Percentiles rank a stretch among this genome's conserved stretches.
phyloP scores from a whole-genome alignment of 2,113 vertebrate species.

The Pangasianodon gigas region DNA sequence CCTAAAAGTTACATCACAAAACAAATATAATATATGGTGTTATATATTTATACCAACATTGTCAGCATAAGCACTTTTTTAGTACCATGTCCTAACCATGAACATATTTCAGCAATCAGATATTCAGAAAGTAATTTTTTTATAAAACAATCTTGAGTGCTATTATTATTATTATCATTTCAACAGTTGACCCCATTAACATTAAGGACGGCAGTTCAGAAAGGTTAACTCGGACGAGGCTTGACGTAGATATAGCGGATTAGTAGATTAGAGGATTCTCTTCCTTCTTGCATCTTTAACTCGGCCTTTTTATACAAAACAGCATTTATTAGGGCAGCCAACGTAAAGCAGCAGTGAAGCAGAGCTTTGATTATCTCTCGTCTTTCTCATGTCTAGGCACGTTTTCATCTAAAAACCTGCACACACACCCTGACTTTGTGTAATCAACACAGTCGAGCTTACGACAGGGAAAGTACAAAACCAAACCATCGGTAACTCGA shows the following conservation, averaged over 20 bases:
- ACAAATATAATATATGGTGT: neutral
- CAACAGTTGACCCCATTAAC: neutral
- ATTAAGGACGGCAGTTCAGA: too few species aligned
- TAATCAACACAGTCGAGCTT: neutral
- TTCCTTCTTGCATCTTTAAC: neutral
- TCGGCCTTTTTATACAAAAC: neutral
- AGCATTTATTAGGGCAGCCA: neutral
- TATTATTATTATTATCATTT: neutral
- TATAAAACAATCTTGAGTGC: neutral
- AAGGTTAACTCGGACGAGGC: neutral
- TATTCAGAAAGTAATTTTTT: neutral
- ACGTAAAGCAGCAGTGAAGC: neutral
- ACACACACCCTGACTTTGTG: neutral
- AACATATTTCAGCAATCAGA: neutral
- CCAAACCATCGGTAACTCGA: slow-evolving; percentile 32
- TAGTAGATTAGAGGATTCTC: neutral
- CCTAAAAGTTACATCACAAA: neutral
- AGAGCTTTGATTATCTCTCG: neutral
- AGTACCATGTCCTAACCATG: neutral
- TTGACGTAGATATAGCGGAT: neutral
- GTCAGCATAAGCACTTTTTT: neutral
- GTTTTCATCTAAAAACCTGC: neutral
- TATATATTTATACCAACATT: neutral
- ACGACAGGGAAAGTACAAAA: slow-evolving; percentile 14
- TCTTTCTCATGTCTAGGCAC: neutral